Conservation (phyloP, 2,113 vertebrate genomes). For the Malurus cyaneus region DNA sequence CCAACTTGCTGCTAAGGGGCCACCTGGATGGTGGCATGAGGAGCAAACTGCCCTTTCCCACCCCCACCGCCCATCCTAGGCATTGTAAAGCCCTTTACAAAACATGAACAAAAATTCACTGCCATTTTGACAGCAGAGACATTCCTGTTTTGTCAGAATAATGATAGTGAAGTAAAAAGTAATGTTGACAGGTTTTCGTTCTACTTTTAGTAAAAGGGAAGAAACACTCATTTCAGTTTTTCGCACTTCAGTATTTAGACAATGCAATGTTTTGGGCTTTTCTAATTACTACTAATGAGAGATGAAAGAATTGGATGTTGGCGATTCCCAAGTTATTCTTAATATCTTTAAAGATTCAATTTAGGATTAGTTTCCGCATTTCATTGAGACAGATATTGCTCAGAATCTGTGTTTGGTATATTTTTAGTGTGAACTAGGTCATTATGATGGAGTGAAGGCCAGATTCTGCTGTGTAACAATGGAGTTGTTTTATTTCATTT, state of each 20-base stretch:
- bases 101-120: neutral
- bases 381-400: neutral
- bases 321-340: neutral
- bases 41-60: neutral
- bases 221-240: neutral
- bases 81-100: neutral
- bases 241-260: neutral
- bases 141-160: neutral
- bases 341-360: neutral
- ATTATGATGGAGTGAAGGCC: neutral
- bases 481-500: neutral
- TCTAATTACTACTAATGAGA: neutral
- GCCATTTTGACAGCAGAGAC: neutral
- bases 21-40: constrained; percentile 21
- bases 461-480: neutral
- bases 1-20: constrained; percentile 32
- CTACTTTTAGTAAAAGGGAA: neutral
- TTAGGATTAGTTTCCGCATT: neutral
- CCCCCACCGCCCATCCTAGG: neutral
- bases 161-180: neutral
- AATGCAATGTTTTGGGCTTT: neutral
- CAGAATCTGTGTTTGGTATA: neutral
- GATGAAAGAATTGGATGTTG: neutral
- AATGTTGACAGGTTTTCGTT: neutral
- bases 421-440: neutral